Base-by-base conservation (phyloP, 2,797 vertebrate genomes). In the Acropternis orthonyx region DNA sequence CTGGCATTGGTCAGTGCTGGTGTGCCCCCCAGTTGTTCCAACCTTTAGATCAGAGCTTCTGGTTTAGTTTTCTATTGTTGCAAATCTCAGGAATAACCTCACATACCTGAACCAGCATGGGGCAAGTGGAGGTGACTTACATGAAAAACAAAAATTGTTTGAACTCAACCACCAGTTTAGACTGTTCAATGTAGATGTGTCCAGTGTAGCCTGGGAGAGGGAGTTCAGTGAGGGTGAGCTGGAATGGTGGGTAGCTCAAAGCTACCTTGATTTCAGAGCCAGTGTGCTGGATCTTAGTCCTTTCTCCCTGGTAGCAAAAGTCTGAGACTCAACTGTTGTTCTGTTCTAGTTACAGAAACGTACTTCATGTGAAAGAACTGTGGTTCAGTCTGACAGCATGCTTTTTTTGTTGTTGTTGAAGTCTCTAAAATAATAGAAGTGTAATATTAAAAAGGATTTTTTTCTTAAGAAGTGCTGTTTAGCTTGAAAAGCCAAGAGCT, bases 141-240 rank as follows among this genome's bases (percentile, higher is more conserved):
- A 7, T 37, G 43, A 69, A 77, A 84, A 87, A 41, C 22, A 39
- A 36, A 28, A 91, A 28, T 52, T 84, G 28, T 17, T 77, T 80
- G 61, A 48, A 52, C 14, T 10, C 27, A 49, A 23, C 6, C 7
- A 32, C 28, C 9, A 14, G 16, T 61, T 72, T 39, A 65, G 68
- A 16, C 13, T 2, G 1, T 55, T 80, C 44, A 34, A 6, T 5
- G 12, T n/a, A 39, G 27, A 14, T 5, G 12, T 1, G 7, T 30
- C 36, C 28, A 15, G 16, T 39, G 23, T 9, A 52, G 77, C 22
- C 19, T 24, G 24, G 41, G 43, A 62, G 52, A 49, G 8, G 28
- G 9, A 26, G 19, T 2, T 72, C 13, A 17, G 1, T 17, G 37
- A 39, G 13, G 12, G 12, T 66, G 51, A 20, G 18, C 51, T 7